Evolutionary conservation across 2,797 vertebrate species (phyloP), one percentile per base, ranked within the genome.

Genomic region (Cynodonichthys magdalenae): DNA sequence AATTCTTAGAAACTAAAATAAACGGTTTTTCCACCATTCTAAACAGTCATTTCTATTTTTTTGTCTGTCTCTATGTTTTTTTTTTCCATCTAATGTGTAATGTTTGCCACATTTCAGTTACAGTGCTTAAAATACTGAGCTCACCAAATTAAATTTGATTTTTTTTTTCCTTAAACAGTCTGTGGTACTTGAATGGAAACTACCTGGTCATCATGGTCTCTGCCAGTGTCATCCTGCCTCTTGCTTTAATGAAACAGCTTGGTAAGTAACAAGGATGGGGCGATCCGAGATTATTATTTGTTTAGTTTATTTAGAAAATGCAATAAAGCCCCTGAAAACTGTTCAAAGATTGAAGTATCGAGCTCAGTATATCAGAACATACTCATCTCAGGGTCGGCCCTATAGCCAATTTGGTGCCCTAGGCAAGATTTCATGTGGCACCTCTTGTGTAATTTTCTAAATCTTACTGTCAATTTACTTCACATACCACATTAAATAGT

Each of bases 151-250:
- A 69, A 85, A 84, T 71, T 53, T 0, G 14, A 19, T 59, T 63
- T 82, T 59, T 63, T 82, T 73, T 58, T 60, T 72, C 63, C 70
- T 39, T 8, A 36, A 74, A 75, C 83, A 98, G 96, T 81, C 83
- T 93, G 81, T 99, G 98, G 97, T 99, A 98, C 86, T 53, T 96
- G 90, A 96, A 99, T 2, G 97, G 98, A 61, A 99, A 99, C 90
- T 99, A 99, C 85, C 90, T 99, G 90, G 97, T 99, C 79, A 91
- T 99, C 85, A 87, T 99, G 79, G 97, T 99, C 62, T 95, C 95
- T 0, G 0, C 91, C 81, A 71, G 73, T 18, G 0, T 99, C 80
- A 97, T 99, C 81, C 91, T 99, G 67, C 98, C 97, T 0, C 86
- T 99, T 85, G 95, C 97, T 15, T 75, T 99, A 69, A 99, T 99